Evolutionary conservation across 1,140 invertebrate species (phyloP).

Genomic region (Zaprionus ghesquierei): DNA sequence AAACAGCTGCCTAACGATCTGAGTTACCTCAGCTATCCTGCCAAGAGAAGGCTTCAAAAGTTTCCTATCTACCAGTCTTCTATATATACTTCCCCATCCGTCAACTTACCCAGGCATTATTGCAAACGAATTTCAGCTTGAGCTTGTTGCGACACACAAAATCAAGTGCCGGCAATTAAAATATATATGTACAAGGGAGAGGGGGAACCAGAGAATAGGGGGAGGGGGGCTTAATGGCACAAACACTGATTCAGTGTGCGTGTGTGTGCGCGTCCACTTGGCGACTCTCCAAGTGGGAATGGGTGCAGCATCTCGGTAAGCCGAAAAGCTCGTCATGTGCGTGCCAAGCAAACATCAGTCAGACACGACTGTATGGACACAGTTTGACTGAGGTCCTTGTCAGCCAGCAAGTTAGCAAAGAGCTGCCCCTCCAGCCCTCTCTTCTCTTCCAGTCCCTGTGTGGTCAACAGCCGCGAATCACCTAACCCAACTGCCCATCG

Average conservation of each 20-base stretch:
- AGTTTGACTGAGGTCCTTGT: conserved; percentile 7
- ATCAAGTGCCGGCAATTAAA: conserved; percentile 13
- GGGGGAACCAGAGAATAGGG: neutral
- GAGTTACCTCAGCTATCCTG: neutral
- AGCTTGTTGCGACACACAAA: neutral
- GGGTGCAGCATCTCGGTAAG: conserved; percentile 6
- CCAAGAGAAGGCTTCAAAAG: neutral
- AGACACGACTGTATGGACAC: conserved; percentile 16
- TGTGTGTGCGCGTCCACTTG: neutral
- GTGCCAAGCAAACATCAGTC: conserved; percentile 39
- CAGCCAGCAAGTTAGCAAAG: neutral
- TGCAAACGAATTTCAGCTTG: neutral
- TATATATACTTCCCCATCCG: neutral
- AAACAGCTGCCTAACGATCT: neutral
- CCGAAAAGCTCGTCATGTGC: conserved; percentile 29
- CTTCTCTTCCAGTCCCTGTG: neutral
- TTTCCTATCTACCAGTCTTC: neutral
- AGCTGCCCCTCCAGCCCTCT: neutral
- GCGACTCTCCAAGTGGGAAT: neutral
- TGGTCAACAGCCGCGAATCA: neutral
- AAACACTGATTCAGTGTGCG: neutral
- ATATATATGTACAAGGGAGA: neutral
- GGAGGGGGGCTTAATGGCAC: neutral
- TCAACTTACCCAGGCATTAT: neutral
- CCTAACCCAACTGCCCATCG: neutral